These are phyloP conservation scores for Erythrocercus mccallii DNA, from an alignment of 2,113 vertebrate genomes.

Conservation along the genomic window DNA sequence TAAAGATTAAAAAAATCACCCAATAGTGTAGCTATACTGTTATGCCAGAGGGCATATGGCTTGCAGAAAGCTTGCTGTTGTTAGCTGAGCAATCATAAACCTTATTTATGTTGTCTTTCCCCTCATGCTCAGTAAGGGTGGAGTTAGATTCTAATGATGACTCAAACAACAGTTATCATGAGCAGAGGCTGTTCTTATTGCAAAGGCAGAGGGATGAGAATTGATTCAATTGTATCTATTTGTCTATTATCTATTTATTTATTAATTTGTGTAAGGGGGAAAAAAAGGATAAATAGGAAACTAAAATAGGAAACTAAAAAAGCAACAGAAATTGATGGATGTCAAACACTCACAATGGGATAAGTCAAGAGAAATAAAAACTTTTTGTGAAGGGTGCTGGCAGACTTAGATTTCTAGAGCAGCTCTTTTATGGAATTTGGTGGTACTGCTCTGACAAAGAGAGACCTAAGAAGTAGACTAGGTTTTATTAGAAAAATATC, in stretches of 20 bases:
- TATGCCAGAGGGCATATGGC: neutral
- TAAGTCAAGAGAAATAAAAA: neutral
- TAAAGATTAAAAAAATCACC: conserved; percentile 21
- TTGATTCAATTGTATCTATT: neutral
- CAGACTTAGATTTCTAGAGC: neutral
- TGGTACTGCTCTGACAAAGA: neutral
- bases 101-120: neutral
- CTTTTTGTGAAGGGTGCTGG: neutral
- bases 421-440: neutral
- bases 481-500: neutral
- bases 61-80: neutral
- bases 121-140: neutral
- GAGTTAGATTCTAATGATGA: neutral
- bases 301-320: neutral
- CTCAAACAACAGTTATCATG: neutral
- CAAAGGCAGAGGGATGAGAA: neutral
- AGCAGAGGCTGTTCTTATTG: neutral
- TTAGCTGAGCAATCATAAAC: neutral
- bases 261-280: neutral
- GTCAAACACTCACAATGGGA: neutral
- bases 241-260: no score
- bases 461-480: neutral
- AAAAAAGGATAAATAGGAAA: neutral
- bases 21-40: neutral
- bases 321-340: neutral